Evolutionary conservation across 2,797 vertebrate species (phyloP).

Genomic region (Gastrophryne carolinensis): DNA sequence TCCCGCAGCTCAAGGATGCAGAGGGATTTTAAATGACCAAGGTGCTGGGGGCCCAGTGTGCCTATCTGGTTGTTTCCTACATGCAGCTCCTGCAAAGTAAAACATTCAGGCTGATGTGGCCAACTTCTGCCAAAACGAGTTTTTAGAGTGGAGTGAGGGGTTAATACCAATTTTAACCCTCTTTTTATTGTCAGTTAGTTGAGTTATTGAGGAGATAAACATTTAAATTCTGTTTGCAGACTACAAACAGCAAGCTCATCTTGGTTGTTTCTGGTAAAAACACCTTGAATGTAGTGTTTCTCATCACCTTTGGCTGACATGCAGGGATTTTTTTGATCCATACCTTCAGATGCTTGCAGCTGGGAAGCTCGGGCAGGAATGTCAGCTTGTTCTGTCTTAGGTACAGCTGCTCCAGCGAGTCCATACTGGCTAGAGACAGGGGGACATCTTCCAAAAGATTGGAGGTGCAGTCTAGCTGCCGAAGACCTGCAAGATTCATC

Average conservation of each 20-base stretch:
- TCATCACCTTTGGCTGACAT: too few species aligned
- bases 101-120: not conserved
- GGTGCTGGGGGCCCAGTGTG: slow-evolving; percentile 69
- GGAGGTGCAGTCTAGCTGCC: slow-evolving; percentile 79
- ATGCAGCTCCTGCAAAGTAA: slow-evolving; percentile 72
- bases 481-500: slow-evolving; percentile 68
- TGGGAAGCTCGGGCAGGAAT: slow-evolving; percentile 73
- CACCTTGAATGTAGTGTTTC: too few species aligned
- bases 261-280: too few species aligned
- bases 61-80: slow-evolving; percentile 84
- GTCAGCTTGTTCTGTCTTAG: slow-evolving; percentile 80
- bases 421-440: slow-evolving; percentile 73
- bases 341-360: slow-evolving; percentile 79
- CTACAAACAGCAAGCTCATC: too few species aligned
- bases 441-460: slow-evolving; percentile 80
- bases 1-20: slow-evolving; percentile 80
- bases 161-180: too few species aligned
- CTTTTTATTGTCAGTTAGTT: too few species aligned
- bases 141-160: too few species aligned
- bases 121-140: not conserved
- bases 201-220: too few species aligned
- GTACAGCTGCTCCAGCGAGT: slow-evolving; percentile 81
- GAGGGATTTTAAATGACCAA: slow-evolving; percentile 72
- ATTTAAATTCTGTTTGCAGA: too few species aligned
- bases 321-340: too few species aligned